phyloP scores from a whole-genome alignment of 2,888 invertebrate species.

The Panzeria rudis region DNA sequence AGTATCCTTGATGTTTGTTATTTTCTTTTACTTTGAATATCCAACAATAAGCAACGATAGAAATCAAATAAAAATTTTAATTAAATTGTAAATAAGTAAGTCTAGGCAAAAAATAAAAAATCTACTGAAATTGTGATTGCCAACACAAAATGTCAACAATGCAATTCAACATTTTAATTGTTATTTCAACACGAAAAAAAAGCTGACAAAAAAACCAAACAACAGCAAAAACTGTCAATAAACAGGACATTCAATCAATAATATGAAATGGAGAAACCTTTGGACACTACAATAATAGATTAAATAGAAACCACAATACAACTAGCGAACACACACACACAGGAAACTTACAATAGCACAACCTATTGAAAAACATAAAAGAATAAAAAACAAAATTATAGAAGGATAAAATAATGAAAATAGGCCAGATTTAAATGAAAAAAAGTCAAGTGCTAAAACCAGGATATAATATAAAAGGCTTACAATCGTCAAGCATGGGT shows the following conservation, averaged over 20 bases:
- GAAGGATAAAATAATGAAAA: conserved; percentile 4
- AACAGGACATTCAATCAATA: conserved; percentile 73
- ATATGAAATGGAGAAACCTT: conserved; percentile 65
- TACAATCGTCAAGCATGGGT: not conserved
- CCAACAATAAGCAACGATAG: conserved; percentile 30
- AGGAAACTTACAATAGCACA: not conserved
- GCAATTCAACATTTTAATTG: conserved; percentile 71
- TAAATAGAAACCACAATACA: conserved; percentile 58
- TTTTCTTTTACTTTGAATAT: conserved; percentile 16
- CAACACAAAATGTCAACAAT: conserved; percentile 70
- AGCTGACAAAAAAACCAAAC: conserved; percentile 22
- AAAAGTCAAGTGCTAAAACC: conserved; percentile 35
- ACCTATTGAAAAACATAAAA: conserved; percentile 2
- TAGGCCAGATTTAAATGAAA: conserved; percentile 33
- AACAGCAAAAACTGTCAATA: conserved; percentile 65
- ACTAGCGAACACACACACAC: conserved; percentile 7
- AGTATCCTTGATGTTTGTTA: conserved; percentile 3
- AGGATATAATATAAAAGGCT: conserved; percentile 10
- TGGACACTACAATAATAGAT: conserved; percentile 53
- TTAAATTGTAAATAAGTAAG: conserved; percentile 67
- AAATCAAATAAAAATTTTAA: conserved; percentile 61
- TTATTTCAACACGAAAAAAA: conserved; percentile 64
- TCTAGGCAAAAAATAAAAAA: conserved; percentile 24
- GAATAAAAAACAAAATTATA: not conserved
- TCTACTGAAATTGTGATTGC: conserved; percentile 57